Conservation (phyloP, 2,888 invertebrate species). For the Mesopsocus fuscifrons region DNA sequence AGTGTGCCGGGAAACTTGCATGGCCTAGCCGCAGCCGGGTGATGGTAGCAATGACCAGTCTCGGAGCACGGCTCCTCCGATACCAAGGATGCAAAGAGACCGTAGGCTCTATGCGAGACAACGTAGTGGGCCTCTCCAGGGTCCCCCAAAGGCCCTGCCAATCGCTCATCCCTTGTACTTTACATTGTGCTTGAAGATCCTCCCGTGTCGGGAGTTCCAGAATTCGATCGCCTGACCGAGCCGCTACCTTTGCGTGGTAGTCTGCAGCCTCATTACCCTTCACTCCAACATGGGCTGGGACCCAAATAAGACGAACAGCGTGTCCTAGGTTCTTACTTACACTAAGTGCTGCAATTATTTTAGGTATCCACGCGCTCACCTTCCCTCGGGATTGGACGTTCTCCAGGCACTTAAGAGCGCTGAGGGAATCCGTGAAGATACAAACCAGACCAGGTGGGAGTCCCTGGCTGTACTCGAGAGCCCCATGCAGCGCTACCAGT, state of each 20-base stretch:
- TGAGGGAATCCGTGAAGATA: background rate
- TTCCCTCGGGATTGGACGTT: background rate
- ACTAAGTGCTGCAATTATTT: background rate
- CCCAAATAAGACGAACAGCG: background rate
- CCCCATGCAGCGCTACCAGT: background rate
- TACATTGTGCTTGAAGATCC: background rate
- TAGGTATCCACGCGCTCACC: background rate
- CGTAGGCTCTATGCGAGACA: background rate
- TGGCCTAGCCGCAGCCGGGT: background rate
- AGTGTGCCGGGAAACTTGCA: background rate
- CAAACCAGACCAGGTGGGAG: background rate
- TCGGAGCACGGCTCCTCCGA: background rate
- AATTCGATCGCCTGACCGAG: background rate
- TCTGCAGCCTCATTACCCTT: background rate
- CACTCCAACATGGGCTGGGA: constrained; percentile 1
- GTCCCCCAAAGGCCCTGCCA: background rate
- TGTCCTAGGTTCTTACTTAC: background rate
- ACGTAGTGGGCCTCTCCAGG: background rate
- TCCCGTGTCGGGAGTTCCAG: background rate
- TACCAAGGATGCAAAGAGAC: background rate
- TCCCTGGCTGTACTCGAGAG: background rate
- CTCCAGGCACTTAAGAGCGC: background rate
- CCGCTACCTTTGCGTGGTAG: background rate
- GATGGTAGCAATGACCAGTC: background rate
- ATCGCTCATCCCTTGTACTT: background rate